A percentile compares a stretch with the other conserved stretches of the same genome.
Conservation (phyloP, 1,140 invertebrate genomes). For the Lucilia cuprina region DNA sequence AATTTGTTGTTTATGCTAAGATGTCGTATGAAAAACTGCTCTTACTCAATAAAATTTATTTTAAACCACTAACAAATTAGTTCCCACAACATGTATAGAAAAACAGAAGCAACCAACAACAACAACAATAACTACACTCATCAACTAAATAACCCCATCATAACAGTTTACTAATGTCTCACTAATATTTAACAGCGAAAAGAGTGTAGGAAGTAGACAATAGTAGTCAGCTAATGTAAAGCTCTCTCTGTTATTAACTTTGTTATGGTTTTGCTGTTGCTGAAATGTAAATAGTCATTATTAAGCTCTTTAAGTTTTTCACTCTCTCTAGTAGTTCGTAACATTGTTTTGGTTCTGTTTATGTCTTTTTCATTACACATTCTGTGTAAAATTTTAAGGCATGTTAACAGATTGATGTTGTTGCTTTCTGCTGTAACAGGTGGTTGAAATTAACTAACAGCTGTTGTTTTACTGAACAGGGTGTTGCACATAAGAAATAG, state of each 20-base stretch:
- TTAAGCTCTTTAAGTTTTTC: too few relatives aligned
- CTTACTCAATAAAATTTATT: slow-evolving; percentile 21
- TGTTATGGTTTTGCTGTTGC: too few relatives aligned
- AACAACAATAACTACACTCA: not conserved
- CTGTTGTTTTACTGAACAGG: not conserved
- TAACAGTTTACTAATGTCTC: not conserved
- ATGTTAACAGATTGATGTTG: too few relatives aligned
- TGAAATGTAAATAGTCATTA: too few relatives aligned
- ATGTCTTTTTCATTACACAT: not conserved
- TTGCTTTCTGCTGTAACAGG: not conserved
- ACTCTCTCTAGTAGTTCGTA: too few relatives aligned
- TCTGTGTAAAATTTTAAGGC: not conserved
- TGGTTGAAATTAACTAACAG: not conserved
- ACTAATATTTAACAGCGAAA: not conserved
- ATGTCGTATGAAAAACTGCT: slow-evolving; percentile 25
- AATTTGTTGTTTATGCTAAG: slow-evolving; percentile 17
- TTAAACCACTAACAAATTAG: not conserved
- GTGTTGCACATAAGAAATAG: not conserved
- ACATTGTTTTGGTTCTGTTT: not conserved
- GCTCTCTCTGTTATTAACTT: not conserved
- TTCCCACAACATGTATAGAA: not conserved
- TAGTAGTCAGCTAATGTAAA: not conserved
- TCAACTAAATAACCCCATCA: not conserved
- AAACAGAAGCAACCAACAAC: not conserved
- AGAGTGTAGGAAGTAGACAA: not conserved